Evolutionary conservation across 2,113 vertebrate species (phyloP), one percentile per base, ranked within the genome.

Genomic region (Syrmaticus mikado): DNA sequence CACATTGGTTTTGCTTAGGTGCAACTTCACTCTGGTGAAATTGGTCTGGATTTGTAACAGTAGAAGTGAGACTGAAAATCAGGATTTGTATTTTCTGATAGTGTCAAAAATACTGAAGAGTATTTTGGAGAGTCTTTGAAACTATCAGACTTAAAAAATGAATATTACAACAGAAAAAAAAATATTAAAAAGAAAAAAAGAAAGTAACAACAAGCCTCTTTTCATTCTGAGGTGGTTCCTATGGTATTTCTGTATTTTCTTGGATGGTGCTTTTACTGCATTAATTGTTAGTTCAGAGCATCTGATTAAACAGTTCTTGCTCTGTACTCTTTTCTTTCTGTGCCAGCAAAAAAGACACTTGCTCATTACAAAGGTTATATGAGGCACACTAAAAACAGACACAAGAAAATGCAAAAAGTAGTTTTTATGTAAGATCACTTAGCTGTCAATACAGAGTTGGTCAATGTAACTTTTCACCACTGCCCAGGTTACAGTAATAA

Each of bases 261-360:
- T 95, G 87, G 89, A 94, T 96, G 96, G 97, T 98, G 96, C 96
- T 98, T 97, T 97, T 86, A 94, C 87, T 91, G 94, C 93, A 94
- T 96, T 95, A 89, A 87, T 89, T 92, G 89, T 95, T 96, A 82
- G 50, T 92, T 94, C 94, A 93, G 78, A 77, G 60, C 92, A 36
- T 96, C 76, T 36, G 43, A 92, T 95, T 77, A 92, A 96, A 91
- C 73, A 92, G 82, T 90, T 97, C 90, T 93, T 90, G 84, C 92
- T 97, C 96, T 97, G 94, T 97, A 92, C 95, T 97, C 95, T 97
- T 97, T 97, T 97, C 97, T 97, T 97, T 97, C 97, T 97, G 95
- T 97, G 90, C 85, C 85, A 93, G 88, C 96, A 53, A 89, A 92
- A 94, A 81, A 87, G 52, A 95, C 46, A 86, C 52, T 94, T 94